Conservation (phyloP, 2,113 vertebrate genomes). For the Lamprotornis superbus region DNA sequence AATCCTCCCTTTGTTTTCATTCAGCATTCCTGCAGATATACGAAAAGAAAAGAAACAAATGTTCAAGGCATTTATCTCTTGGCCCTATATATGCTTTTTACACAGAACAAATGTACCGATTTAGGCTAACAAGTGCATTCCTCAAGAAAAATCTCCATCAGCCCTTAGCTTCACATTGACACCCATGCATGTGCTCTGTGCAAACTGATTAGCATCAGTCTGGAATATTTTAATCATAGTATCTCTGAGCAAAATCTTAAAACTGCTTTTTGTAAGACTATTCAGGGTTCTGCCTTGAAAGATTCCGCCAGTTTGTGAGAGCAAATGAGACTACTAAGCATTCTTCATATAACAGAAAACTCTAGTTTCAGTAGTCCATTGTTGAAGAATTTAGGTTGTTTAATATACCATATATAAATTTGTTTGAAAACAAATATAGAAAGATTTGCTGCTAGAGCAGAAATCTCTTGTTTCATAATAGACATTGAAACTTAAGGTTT, state of each 20-base stretch:
- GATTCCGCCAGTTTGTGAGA: not conserved
- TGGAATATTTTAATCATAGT: not conserved
- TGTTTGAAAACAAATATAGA: not conserved
- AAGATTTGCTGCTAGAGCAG: not conserved
- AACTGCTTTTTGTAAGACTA: not conserved
- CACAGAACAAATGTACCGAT: rapidly evolving
- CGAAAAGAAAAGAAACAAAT: not conserved
- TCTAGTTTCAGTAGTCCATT: not conserved
- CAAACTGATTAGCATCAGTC: not conserved
- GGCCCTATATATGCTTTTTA: not conserved
- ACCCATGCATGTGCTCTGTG: not conserved
- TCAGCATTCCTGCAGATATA: not conserved
- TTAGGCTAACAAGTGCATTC: not conserved
- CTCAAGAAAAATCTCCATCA: not conserved
- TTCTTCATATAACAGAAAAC: not conserved
- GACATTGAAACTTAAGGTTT: not conserved
- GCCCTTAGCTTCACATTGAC: not conserved
- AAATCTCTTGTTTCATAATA: not conserved
- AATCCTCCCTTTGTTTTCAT: not conserved
- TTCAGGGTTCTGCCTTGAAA: not conserved
- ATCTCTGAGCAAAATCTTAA: not conserved
- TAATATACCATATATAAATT: not conserved
- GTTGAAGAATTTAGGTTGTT: not conserved
- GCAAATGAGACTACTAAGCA: not conserved
- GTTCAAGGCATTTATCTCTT: not conserved